phyloP scores from a whole-genome alignment of 1,140 invertebrate genomes.

The Colletes latitarsis region DNA sequence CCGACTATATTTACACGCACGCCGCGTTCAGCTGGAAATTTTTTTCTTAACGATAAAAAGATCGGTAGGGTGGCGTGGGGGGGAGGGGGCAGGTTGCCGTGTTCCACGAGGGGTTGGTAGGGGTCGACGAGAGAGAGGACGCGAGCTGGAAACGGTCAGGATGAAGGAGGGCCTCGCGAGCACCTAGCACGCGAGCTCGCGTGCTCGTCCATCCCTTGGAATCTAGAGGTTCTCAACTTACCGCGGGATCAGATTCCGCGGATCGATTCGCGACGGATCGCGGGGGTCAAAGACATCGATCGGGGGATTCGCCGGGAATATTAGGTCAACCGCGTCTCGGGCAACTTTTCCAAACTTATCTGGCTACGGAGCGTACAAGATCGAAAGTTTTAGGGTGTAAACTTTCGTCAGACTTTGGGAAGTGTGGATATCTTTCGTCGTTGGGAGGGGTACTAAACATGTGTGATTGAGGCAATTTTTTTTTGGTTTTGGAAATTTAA shows the following conservation, averaged over 20 bases:
- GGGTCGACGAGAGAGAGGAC: conserved; percentile 39
- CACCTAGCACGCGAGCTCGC: conserved; percentile 77
- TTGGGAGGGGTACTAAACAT: no score
- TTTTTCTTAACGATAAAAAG: conserved; percentile 72
- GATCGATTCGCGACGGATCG: not conserved
- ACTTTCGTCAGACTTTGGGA: no score
- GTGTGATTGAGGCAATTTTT: no score
- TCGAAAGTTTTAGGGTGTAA: no score
- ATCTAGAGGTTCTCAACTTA: conserved; percentile 73
- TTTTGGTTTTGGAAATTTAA: no score
- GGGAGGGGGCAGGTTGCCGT: conserved; percentile 51
- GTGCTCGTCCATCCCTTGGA: conserved; percentile 77
- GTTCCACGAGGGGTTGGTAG: conserved; percentile 66
- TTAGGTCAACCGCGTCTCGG: not conserved
- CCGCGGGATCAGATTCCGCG: not conserved
- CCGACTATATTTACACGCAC: conserved; percentile 62
- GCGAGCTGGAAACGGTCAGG: conserved; percentile 15
- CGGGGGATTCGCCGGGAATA: not conserved
- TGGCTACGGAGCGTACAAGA: no score
- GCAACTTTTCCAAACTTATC: not conserved
- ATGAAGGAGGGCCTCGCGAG: conserved; percentile 44
- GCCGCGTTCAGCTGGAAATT: conserved; percentile 64
- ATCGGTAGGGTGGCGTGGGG: conserved; percentile 56
- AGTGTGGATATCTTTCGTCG: no score
- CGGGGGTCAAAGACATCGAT: conserved; percentile 33